Evolutionary conservation across 2,113 vertebrate species (phyloP).

Genomic region (Spermophilus dauricus): DNA sequence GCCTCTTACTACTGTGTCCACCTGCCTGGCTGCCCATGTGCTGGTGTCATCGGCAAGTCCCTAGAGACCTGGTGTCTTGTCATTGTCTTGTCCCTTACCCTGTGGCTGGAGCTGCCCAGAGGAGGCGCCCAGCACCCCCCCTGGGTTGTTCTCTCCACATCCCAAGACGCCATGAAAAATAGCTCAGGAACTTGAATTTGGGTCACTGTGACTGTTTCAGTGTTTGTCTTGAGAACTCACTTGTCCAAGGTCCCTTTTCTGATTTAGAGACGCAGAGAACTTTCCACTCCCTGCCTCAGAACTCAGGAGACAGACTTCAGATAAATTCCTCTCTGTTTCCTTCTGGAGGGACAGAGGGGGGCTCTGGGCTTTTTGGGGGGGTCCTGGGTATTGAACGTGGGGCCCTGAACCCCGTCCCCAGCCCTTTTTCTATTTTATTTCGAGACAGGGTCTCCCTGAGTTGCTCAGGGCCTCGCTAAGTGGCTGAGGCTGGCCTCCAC

Average conservation of each 20-base stretch:
- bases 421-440: too few species aligned
- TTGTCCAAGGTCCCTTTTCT: slow-evolving; percentile 46
- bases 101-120: neutral
- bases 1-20: neutral
- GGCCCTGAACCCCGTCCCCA: too few species aligned
- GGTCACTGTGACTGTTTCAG: slow-evolving; percentile 41
- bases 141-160: neutral
- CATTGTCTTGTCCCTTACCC: too few species aligned
- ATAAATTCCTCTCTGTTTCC: too few species aligned
- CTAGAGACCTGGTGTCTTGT: too few species aligned
- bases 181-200: slow-evolving; percentile 52
- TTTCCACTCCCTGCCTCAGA: neutral
- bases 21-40: neutral
- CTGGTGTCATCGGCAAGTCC: too few species aligned
- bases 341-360: too few species aligned
- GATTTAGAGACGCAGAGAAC: neutral
- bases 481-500: too few species aligned
- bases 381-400: too few species aligned
- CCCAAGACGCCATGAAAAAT: slow-evolving; percentile 54
- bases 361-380: too few species aligned
- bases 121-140: slow-evolving; percentile 5
- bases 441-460: too few species aligned
- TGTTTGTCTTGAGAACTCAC: slow-evolving; percentile 15
- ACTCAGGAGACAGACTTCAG: neutral
- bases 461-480: too few species aligned